These are phyloP conservation scores for Hybognathus amarus DNA, from an alignment of 2,797 vertebrate genomes.

Conservation along the genomic window DNA sequence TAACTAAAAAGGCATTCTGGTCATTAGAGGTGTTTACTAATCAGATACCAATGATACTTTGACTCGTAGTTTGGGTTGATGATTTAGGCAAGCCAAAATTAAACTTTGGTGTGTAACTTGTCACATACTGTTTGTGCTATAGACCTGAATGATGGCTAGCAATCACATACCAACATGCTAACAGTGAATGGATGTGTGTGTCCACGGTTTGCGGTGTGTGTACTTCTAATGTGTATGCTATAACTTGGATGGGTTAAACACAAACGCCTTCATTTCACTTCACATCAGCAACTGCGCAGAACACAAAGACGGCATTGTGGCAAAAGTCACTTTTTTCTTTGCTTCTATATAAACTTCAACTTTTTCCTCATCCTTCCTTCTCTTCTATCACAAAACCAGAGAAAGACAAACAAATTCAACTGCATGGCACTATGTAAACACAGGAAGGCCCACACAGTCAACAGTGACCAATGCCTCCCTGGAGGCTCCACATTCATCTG, in stretches of 20 bases:
- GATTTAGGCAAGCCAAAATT: background rate
- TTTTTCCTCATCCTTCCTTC: conserved; percentile 2
- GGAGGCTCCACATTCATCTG: conserved; percentile 42
- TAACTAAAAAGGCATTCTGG: conserved; percentile 64
- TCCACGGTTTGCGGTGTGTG: too few relatives aligned
- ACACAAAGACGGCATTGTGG: background rate
- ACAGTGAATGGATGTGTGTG: background rate
- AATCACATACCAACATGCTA: background rate
- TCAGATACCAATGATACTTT: background rate
- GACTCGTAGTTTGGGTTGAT: background rate
- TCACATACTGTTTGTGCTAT: background rate
- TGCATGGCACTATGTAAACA: conserved; percentile 56
- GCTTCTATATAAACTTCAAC: background rate
- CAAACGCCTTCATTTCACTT: background rate
- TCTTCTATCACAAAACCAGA: conserved; percentile 49
- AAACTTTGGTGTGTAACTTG: background rate
- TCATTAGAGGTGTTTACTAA: conserved; percentile 40
- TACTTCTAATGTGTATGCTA: too few relatives aligned
- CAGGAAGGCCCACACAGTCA: conserved; percentile 54
- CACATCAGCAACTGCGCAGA: background rate
- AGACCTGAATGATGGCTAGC: background rate
- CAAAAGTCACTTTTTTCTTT: background rate
- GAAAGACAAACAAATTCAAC: conserved; percentile 58
- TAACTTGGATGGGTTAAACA: background rate
- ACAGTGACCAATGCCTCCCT: conserved; percentile 55